Conservation (phyloP, 2,888 invertebrate genomes). For the Amphimallon solstitiale region DNA sequence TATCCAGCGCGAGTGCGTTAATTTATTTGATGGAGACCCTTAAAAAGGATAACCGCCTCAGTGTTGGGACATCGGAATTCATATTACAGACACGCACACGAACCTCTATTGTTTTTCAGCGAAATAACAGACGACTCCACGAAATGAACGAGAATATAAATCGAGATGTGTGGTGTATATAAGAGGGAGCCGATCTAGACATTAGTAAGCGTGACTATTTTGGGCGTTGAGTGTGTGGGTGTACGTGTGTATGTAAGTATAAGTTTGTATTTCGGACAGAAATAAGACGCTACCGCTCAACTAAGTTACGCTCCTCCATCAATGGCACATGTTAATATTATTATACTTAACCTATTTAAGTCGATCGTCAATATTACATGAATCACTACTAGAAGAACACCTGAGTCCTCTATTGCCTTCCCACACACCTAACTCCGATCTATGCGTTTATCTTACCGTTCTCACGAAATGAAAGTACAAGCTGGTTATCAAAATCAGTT, state of each 20-base stretch:
- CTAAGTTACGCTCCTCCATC: neutral
- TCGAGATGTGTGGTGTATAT: neutral
- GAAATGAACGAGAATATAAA: constrained; percentile 26
- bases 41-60: constrained; percentile 22
- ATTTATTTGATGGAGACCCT: constrained; percentile 24
- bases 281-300: constrained; percentile 9
- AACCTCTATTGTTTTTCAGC: constrained; percentile 28
- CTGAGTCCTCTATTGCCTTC: neutral
- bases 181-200: constrained; percentile 19
- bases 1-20: constrained; percentile 11
- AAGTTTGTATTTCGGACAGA: constrained; percentile 1
- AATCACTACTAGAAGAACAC: neutral
- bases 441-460: too few relatives aligned
- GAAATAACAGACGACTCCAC: constrained; percentile 12
- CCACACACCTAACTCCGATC: too few relatives aligned
- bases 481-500: too few relatives aligned
- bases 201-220: constrained; percentile 27
- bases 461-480: too few relatives aligned
- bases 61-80: constrained; percentile 11
- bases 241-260: neutral
- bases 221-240: constrained; percentile 13
- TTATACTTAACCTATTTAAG: constrained; percentile 14
- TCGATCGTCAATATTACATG: neutral
- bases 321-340: constrained; percentile 1
- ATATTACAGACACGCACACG: constrained; percentile 23